These are phyloP conservation scores for Microtus montanus DNA, from an alignment of 2,113 vertebrate species.

Conservation along the genomic window DNA sequence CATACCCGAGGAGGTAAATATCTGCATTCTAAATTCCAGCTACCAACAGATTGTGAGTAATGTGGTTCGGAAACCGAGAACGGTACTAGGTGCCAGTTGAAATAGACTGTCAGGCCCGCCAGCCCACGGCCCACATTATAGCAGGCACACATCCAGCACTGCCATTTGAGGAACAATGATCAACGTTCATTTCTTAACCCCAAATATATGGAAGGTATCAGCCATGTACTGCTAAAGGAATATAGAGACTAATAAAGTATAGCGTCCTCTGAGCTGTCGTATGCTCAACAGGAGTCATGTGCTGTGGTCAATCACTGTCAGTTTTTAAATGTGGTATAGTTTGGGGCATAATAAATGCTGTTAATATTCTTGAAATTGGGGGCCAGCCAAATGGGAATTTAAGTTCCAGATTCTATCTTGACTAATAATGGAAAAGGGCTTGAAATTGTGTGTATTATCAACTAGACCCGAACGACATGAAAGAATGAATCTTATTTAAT, in stretches of 20 bases:
- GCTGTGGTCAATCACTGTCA: background rate
- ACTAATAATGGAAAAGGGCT: background rate
- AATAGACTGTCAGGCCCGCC: background rate
- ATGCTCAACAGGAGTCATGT: background rate
- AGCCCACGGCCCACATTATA: background rate
- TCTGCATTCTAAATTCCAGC: background rate
- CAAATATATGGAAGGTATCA: background rate
- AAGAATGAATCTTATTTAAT: background rate
- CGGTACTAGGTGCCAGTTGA: background rate
- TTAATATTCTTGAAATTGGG: conserved; percentile 31
- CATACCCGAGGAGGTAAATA: background rate
- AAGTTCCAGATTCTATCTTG: conserved; percentile 12
- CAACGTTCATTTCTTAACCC: background rate
- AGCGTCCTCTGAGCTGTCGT: background rate
- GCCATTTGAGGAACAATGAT: conserved; percentile 11
- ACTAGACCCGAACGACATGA: conserved; percentile 7
- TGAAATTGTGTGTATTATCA: background rate
- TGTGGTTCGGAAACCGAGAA: background rate
- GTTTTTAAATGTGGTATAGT: background rate
- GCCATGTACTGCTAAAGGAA: background rate
- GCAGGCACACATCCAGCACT: background rate
- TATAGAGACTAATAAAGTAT: background rate
- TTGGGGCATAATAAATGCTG: background rate
- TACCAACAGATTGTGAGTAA: background rate
- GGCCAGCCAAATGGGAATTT: background rate